phyloP scores from a whole-genome alignment of 2,113 vertebrate genomes.

The Gymnocephalus cernua region DNA sequence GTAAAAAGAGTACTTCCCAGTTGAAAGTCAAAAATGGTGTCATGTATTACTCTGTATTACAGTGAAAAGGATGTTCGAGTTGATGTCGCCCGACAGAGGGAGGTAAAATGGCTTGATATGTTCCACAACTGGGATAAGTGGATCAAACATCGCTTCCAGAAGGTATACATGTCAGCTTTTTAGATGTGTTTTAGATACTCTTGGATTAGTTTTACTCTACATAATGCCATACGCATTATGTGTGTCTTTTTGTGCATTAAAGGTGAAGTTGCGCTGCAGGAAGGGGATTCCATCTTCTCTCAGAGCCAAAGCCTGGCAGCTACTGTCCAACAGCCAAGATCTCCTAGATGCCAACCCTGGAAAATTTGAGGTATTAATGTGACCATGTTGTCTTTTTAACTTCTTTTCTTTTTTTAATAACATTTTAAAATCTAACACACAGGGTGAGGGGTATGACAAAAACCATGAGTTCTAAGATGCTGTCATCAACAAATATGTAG shows the following conservation, averaged over 20 bases:
- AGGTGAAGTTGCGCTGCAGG: constrained; percentile 94
- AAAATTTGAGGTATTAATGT: constrained; percentile 88
- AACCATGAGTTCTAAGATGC: not conserved
- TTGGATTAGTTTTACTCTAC: not conserved
- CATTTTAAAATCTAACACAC: not conserved
- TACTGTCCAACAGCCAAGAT: constrained; percentile 91
- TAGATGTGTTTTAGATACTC: not conserved
- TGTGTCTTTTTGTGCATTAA: constrained; percentile 9
- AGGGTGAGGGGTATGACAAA: not conserved
- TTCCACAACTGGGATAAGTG: constrained; percentile 94
- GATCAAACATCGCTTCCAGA: constrained; percentile 90
- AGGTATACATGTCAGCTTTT: constrained; percentile 79
- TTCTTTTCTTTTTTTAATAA: not conserved
- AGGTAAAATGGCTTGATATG: constrained; percentile 96
- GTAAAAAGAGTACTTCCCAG: not conserved
- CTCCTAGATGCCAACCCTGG: constrained; percentile 88
- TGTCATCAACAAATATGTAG: too few species aligned
- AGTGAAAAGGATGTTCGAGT: constrained; percentile 88
- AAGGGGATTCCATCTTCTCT: constrained; percentile 94
- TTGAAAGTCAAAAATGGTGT: not conserved
- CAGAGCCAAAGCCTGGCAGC: constrained; percentile 91
- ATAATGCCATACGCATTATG: not conserved
- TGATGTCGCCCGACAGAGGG: constrained; percentile 91
- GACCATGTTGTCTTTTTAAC: not conserved
- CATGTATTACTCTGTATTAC: constrained; percentile 43